Base-by-base conservation (phyloP, 2,888 invertebrate genomes). In the Dinocampus coccinellae region DNA sequence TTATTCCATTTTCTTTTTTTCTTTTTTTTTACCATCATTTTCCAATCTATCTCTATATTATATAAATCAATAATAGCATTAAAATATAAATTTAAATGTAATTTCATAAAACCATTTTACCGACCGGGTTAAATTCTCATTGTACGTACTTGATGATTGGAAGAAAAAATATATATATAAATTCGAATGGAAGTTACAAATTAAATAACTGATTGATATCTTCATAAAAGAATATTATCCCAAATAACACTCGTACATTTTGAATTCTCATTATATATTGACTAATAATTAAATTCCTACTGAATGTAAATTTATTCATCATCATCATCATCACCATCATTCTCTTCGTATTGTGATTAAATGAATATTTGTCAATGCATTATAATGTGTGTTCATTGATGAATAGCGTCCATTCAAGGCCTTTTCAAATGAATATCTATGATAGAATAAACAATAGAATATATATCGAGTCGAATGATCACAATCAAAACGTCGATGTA, bases 381-480 rank as follows among this genome's bases (percentile, higher is more conserved):
- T 42, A 22, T 42, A 36, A 58, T 60, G 34, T 60, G 34, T 58
- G 33, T 47, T 33, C 24, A 36, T n/a, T 36, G 52, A 34, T 52
- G 33, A 64, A 20, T 47, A 42, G 58, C 29, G n/a, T 2, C 11
- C 10, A 13, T 20, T 24, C 64, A 70, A 64, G 70, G 64, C 20
- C 64, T 42, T 60, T 29, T n/a, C 7, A 33, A 53, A 64, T 52
- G 42, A 47, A 34, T 39, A 63, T 70, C 1, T 10, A 24, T 70
- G 65, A 65, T 55, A 22, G 53, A 65, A 65, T 36, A 20, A 53
- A 70, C 70, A 70, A 70, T 66, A 24, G 65, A 33, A 16, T 64
- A 33, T 26, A 6, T 20, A 47, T 20, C 47, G 16, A 16, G n/a
- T 16, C 16, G 4, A 61, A 36, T 26, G 29, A 63, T 57, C 55